Conservation (phyloP, 2,113 vertebrate genomes). For the Cinclus cinclus region DNA sequence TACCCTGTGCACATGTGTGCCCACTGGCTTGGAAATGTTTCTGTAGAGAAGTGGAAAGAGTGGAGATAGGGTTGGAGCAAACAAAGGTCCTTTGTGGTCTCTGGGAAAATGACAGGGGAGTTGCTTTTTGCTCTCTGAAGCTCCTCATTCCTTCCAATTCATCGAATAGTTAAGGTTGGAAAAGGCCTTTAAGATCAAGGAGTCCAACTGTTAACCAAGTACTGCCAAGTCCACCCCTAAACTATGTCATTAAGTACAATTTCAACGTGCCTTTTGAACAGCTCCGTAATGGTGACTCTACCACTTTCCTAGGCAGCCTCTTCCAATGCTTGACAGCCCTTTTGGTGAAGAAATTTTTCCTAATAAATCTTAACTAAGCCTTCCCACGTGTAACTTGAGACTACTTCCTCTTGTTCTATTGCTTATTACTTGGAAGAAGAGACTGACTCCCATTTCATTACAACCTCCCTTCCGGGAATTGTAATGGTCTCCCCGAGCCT, state of each 20-base stretch:
- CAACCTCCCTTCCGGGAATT: neutral
- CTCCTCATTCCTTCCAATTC: neutral
- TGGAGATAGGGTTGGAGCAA: neutral
- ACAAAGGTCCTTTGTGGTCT: slow-evolving; percentile 40
- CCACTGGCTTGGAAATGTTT: slow-evolving; percentile 41
- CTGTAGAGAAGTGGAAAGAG: slow-evolving; percentile 4
- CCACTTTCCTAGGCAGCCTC: neutral
- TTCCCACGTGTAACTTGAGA: neutral
- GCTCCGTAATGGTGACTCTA: neutral
- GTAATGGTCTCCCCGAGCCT: neutral
- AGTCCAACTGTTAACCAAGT: neutral
- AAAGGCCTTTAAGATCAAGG: neutral
- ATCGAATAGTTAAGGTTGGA: neutral
- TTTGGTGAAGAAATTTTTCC: neutral
- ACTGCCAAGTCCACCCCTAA: neutral
- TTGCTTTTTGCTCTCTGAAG: slow-evolving; percentile 6
- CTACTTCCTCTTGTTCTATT: neutral
- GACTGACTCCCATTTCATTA: neutral
- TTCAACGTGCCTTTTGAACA: neutral
- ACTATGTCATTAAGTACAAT: neutral
- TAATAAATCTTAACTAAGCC: neutral
- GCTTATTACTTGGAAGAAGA: neutral
- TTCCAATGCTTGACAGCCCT: neutral
- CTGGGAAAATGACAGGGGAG: neutral
- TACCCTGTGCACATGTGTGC: neutral